phyloP scores from a whole-genome alignment of 2,888 invertebrate species.

The Euspilapteryx auroguttella region DNA sequence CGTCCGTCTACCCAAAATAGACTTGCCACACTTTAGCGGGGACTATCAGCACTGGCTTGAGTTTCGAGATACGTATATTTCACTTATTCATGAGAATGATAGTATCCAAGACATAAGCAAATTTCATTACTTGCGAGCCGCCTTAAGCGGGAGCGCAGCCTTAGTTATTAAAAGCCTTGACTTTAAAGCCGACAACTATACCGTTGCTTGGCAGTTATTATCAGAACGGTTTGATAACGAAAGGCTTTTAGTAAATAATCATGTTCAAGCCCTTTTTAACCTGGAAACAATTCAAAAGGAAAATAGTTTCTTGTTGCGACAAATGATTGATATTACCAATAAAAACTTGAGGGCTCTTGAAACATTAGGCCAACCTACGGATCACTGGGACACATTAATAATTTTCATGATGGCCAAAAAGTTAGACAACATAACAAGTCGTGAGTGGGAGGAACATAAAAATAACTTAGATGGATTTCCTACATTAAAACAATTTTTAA shows the following conservation, averaged over 20 bases:
- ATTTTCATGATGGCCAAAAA: constrained; percentile 1
- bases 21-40: background rate
- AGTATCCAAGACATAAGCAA: background rate
- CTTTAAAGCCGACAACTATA: background rate
- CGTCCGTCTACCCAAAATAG: background rate
- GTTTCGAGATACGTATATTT: background rate
- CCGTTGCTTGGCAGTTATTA: background rate
- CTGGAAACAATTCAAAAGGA: background rate
- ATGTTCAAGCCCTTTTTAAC: background rate
- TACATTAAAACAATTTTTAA: background rate
- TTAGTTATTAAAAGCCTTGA: background rate
- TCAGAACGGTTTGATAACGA: background rate
- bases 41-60: background rate
- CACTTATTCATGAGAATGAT: background rate
- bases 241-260: background rate
- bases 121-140: background rate
- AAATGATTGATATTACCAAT: background rate
- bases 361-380: background rate
- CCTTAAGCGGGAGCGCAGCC: background rate
- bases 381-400: constrained; percentile 2
- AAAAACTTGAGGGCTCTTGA: constrained; percentile 2
- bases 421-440: background rate
- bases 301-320: background rate
- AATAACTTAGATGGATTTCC: background rate
- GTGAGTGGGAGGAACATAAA: constrained; percentile 3